phyloP scores from a whole-genome alignment of 2,797 vertebrate species.

The Bufotes viridis region DNA sequence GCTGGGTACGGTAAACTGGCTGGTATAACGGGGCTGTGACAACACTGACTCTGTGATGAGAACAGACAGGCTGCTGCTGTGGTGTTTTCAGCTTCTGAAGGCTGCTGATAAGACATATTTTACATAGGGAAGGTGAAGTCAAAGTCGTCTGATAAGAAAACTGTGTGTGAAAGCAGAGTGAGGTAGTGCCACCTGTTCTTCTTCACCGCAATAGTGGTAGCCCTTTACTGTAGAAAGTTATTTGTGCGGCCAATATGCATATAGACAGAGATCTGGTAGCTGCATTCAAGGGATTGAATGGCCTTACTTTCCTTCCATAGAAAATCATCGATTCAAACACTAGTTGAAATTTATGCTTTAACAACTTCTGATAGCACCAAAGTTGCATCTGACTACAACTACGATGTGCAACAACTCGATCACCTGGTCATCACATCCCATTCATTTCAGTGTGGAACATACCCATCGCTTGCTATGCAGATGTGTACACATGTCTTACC shows the following conservation, averaged over 20 bases:
- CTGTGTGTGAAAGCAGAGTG: slow-evolving; percentile 12
- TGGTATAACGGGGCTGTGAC: slow-evolving; percentile 46
- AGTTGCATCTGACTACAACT: too few species aligned
- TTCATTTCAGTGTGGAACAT: too few species aligned
- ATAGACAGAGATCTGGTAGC: not conserved
- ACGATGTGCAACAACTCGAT: too few species aligned
- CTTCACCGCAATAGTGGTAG: not conserved
- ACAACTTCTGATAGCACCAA: too few species aligned
- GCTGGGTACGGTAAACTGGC: slow-evolving; percentile 25
- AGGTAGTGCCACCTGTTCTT: slow-evolving; percentile 10
- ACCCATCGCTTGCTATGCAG: too few species aligned
- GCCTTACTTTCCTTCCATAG: too few species aligned
- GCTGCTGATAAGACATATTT: slow-evolving; percentile 56
- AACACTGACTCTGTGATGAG: slow-evolving; percentile 51
- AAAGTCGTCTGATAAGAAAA: slow-evolving; percentile 51
- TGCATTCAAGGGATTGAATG: too few species aligned
- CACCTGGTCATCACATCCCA: too few species aligned
- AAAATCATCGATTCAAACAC: too few species aligned
- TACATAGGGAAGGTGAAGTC: slow-evolving; percentile 59
- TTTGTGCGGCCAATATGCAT: not conserved
- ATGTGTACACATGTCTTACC: too few species aligned
- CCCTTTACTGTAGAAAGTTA: not conserved
- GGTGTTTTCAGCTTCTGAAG: slow-evolving; percentile 43
- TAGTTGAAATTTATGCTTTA: too few species aligned
- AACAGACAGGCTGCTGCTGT: slow-evolving; percentile 56